Evolutionary conservation across 2,113 vertebrate genomes (phyloP).

Genomic region (Ceyx margarethae): DNA sequence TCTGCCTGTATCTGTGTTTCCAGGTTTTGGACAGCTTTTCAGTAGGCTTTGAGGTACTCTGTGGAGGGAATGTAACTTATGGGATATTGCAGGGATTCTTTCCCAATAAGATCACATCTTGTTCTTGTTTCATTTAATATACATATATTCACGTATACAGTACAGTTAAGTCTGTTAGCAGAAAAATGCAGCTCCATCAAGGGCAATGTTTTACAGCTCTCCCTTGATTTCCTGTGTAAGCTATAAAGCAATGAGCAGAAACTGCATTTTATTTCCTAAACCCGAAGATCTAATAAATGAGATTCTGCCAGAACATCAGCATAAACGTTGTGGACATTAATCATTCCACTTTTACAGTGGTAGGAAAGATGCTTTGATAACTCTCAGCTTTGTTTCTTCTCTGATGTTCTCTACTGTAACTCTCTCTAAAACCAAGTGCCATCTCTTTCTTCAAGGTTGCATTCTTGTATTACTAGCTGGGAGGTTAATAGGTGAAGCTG

Average conservation of each 20-base stretch:
- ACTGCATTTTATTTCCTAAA: constrained; percentile 30
- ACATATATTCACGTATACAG: neutral
- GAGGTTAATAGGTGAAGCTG: constrained; percentile 21
- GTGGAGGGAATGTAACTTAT: neutral
- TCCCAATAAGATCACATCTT: constrained; percentile 71
- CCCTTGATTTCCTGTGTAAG: constrained; percentile 55
- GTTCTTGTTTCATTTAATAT: constrained; percentile 61
- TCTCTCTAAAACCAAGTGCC: neutral
- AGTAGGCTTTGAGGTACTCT: constrained; percentile 32
- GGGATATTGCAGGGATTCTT: constrained; percentile 63
- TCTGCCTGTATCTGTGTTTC: neutral
- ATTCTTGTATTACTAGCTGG: neutral
- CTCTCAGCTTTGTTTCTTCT: neutral
- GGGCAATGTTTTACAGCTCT: constrained; percentile 43
- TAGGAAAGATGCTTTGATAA: neutral
- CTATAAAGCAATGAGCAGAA: constrained; percentile 17
- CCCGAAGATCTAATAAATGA: constrained; percentile 4
- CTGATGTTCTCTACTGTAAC: neutral
- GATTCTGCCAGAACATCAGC: neutral
- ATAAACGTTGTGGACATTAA: neutral
- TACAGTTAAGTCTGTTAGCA: constrained; percentile 12
- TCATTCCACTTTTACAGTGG: constrained; percentile 6
- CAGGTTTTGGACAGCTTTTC: constrained; percentile 38
- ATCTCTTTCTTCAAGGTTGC: neutral
- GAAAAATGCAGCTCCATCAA: neutral